These are phyloP conservation scores for Apotomis betuletana DNA, from an alignment of 2,888 invertebrate genomes.

Conservation along the genomic window DNA sequence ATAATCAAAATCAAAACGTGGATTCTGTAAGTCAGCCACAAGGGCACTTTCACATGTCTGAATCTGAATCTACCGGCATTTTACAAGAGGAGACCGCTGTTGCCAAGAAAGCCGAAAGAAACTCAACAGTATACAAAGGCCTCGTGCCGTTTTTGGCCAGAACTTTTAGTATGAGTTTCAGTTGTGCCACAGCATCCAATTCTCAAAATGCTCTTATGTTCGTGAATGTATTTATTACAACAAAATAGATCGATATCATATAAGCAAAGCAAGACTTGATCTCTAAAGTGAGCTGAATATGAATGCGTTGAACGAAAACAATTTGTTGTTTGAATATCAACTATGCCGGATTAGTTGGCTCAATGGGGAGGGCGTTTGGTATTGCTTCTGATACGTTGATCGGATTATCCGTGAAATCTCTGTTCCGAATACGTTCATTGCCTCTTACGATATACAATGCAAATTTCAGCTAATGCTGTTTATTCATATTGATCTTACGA, in stretches of 20 bases:
- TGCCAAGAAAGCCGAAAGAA: no score
- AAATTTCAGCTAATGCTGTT: background rate
- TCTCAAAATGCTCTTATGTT: no score
- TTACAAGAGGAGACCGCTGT: no score
- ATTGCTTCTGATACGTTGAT: slow-evolving; percentile 18
- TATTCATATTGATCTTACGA: slow-evolving; percentile 2
- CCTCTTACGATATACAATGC: background rate
- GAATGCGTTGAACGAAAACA: background rate
- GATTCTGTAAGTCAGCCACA: no score
- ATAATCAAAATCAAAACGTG: no score
- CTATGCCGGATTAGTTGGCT: slow-evolving; percentile 3
- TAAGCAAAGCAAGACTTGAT: background rate
- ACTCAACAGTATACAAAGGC: no score
- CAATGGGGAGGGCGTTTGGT: slow-evolving; percentile 2
- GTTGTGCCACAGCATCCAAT: no score
- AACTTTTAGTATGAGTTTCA: no score
- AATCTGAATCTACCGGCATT: no score
- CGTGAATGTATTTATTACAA: no score
- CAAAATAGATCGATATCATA: background rate
- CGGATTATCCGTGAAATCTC: slow-evolving; percentile 19
- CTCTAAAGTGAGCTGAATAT: background rate
- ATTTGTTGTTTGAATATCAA: slow-evolving; percentile 4
- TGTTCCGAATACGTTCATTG: slow-evolving; percentile 1
- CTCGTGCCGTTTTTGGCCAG: no score
- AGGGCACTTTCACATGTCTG: no score